Evolutionary conservation across 2,888 invertebrate species (phyloP).

Genomic region (Platynereis dumerilii): DNA sequence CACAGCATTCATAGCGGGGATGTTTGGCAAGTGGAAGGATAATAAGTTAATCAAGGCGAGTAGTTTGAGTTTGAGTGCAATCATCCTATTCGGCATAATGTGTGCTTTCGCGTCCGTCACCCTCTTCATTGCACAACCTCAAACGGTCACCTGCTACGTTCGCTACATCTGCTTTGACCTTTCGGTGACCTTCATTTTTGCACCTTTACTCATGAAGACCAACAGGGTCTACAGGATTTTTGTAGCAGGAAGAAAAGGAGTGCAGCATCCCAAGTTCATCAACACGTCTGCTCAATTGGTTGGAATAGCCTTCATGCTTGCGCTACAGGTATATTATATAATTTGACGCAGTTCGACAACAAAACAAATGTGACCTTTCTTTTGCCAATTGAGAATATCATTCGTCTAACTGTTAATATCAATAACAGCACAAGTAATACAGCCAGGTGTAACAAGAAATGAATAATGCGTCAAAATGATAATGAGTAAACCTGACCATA

Average conservation of each 20-base stretch:
- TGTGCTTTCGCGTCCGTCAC: not conserved
- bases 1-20: not conserved
- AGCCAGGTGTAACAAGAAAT: too few relatives aligned
- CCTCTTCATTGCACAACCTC: not conserved
- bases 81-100: not conserved
- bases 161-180: slow-evolving; percentile 4
- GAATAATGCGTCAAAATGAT: too few relatives aligned
- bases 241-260: not conserved
- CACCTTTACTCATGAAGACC: slow-evolving; percentile 7
- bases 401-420: too few relatives aligned
- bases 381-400: too few relatives aligned
- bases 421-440: too few relatives aligned
- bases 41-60: slow-evolving; percentile 13
- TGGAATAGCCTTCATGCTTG: not conserved
- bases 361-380: too few relatives aligned
- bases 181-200: slow-evolving; percentile 1
- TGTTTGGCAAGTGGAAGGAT: not conserved
- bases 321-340: not conserved
- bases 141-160: not conserved
- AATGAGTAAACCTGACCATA: too few relatives aligned
- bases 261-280: not conserved
- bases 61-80: not conserved
- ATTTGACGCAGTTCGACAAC: too few relatives aligned
- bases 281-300: not conserved
- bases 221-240: slow-evolving; percentile 11